phyloP scores from a whole-genome alignment of 2,113 vertebrate species.

The Suncus etruscus region DNA sequence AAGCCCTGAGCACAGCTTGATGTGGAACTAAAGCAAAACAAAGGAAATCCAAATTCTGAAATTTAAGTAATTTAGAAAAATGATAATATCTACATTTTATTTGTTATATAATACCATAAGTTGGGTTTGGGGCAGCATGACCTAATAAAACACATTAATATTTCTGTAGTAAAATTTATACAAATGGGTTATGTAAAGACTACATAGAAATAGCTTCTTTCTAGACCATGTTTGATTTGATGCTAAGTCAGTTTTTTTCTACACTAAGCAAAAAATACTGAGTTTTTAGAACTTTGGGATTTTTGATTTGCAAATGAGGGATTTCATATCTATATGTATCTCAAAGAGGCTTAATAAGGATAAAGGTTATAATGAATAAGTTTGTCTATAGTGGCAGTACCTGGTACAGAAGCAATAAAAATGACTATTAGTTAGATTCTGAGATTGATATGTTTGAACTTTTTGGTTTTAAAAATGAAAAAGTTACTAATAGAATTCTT shows the following conservation, averaged over 20 bases:
- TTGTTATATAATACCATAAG: neutral
- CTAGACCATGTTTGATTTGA: constrained; percentile 3
- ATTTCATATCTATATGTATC: neutral
- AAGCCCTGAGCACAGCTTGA: too few species aligned
- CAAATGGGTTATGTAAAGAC: neutral
- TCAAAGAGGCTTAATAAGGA: neutral
- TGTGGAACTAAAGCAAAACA: too few species aligned
- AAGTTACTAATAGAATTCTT: neutral
- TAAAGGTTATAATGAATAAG: neutral
- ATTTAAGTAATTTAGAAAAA: constrained; percentile 49
- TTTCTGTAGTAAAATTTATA: neutral
- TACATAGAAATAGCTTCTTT: neutral
- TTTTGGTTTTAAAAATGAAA: constrained; percentile 53
- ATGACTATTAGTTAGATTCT: neutral
- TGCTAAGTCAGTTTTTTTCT: constrained; percentile 39
- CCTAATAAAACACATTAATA: constrained; percentile 4
- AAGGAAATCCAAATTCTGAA: neutral
- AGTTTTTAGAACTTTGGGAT: constrained; percentile 50
- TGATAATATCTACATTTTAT: neutral
- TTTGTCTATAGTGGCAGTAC: neutral
- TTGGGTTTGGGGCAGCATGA: neutral
- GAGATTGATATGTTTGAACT: neutral
- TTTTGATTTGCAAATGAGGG: constrained; percentile 31
- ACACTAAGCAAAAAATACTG: neutral
- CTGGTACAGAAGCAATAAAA: too few species aligned